Evolutionary conservation across 2,113 vertebrate genomes (phyloP).

Genomic region (Oenanthe melanoleuca): DNA sequence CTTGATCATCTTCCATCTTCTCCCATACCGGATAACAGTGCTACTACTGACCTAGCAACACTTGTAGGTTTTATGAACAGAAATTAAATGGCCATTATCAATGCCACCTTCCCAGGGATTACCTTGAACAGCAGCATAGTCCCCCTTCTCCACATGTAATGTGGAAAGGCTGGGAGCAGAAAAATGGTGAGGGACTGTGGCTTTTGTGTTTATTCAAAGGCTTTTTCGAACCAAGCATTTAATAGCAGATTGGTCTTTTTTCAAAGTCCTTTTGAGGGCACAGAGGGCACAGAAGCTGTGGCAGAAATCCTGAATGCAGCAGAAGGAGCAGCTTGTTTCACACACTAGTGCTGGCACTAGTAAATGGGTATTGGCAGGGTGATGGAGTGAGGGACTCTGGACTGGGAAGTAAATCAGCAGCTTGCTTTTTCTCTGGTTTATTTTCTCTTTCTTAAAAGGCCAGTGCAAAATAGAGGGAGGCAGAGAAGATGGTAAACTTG

Average conservation of each 20-base stretch:
- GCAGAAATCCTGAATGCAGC: slow-evolving; percentile 45
- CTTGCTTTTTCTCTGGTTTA: not conserved
- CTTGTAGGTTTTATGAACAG: not conserved
- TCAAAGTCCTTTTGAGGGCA: slow-evolving; percentile 6
- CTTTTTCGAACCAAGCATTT: slow-evolving; percentile 3
- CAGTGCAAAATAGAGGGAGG: not conserved
- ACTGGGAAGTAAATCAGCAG: slow-evolving; percentile 29
- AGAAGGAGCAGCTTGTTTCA: slow-evolving; percentile 57
- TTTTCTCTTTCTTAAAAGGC: slow-evolving; percentile 20
- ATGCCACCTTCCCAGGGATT: not conserved
- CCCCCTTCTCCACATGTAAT: not conserved
- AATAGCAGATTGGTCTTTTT: slow-evolving; percentile 55
- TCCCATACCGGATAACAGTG: not conserved
- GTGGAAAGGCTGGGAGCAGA: not conserved
- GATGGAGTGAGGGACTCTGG: not conserved
- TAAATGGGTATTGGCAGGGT: slow-evolving; percentile 28
- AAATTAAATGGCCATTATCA: not conserved
- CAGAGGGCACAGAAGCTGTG: slow-evolving; percentile 1
- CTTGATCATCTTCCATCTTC: not conserved
- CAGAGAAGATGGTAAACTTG: not conserved
- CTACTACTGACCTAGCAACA: not conserved
- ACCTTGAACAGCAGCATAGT: not conserved
- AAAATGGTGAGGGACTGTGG: not conserved
- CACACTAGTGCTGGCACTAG: slow-evolving; percentile 12
- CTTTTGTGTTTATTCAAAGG: slow-evolving; percentile 33